Conservation (phyloP, 2,888 invertebrate species). For the Leptopilina drosophilae region DNA sequence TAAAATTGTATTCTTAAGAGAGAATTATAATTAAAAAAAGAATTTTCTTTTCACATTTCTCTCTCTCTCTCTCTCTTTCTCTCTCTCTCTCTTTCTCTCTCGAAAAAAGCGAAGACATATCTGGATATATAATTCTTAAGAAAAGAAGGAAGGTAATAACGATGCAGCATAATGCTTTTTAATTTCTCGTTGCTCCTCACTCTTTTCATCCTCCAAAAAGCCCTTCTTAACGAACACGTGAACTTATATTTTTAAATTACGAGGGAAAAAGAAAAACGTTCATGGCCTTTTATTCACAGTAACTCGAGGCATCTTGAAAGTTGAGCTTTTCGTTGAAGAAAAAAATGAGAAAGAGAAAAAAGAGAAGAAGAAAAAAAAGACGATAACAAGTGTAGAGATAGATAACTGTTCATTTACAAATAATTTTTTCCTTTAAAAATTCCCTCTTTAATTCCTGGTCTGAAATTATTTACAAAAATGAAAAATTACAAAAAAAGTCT, state of each 20-base stretch:
- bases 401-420: conserved; percentile 1
- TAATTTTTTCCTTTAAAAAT: too few relatives aligned
- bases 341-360: neutral
- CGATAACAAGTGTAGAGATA: conserved; percentile 11
- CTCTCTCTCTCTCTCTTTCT: neutral
- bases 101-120: neutral
- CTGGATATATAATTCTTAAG: neutral
- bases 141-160: conserved; percentile 2
- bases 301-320: conserved; percentile 16
- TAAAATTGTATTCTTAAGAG: neutral
- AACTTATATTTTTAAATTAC: conserved; percentile 36
- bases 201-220: neutral
- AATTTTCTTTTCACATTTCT: neutral
- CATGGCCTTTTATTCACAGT: conserved; percentile 11
- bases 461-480: too few relatives aligned
- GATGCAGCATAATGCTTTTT: conserved; percentile 29
- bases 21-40: conserved; percentile 2
- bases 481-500: too few relatives aligned
- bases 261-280: neutral
- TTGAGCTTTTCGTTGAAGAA: neutral
- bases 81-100: neutral
- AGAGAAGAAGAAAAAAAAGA: neutral
- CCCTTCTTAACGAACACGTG: conserved; percentile 17
- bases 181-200: conserved; percentile 18
- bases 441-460: too few relatives aligned